These are phyloP conservation scores for Amniataba percoides DNA, from an alignment of 2,797 vertebrate genomes.

Conservation along the genomic window DNA sequence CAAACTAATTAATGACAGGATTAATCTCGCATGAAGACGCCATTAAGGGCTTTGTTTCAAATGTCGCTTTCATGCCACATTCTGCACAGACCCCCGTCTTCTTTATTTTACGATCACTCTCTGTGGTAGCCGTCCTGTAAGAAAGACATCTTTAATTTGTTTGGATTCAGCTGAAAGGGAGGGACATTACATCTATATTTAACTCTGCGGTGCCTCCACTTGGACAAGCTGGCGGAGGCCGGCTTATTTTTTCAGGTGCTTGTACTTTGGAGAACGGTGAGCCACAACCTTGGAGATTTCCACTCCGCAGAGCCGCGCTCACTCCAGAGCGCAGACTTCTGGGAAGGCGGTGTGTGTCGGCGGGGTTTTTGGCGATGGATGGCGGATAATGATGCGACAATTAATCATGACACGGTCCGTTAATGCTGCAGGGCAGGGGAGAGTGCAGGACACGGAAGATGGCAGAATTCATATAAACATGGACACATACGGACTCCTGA, in stretches of 20 bases:
- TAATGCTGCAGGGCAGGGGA: constrained; percentile 51
- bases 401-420: constrained; percentile 76
- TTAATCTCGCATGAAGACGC: constrained; percentile 66
- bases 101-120: constrained; percentile 87
- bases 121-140: constrained; percentile 87
- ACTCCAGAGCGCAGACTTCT: constrained; percentile 84
- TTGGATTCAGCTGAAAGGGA: constrained; percentile 91
- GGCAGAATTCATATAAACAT: constrained; percentile 41
- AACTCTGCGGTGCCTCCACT: constrained; percentile 89
- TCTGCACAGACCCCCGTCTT: constrained; percentile 75
- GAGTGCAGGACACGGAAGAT: constrained; percentile 49
- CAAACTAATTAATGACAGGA: constrained; percentile 78
- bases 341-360: constrained; percentile 77
- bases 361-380: constrained; percentile 59
- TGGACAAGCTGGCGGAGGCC: constrained; percentile 88
- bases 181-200: constrained; percentile 95
- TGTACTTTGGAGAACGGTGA: constrained; percentile 93
- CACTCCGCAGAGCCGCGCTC: constrained; percentile 82
- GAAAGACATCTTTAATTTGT: constrained; percentile 91
- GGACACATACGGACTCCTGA: constrained; percentile 32
- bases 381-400: constrained; percentile 69
- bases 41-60: constrained; percentile 54
- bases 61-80: constrained; percentile 21
- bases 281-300: constrained; percentile 92
- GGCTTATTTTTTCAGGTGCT: constrained; percentile 98